Evolutionary conservation across 2,888 invertebrate genomes (phyloP).

Genomic region (Athrips mouffetella): DNA sequence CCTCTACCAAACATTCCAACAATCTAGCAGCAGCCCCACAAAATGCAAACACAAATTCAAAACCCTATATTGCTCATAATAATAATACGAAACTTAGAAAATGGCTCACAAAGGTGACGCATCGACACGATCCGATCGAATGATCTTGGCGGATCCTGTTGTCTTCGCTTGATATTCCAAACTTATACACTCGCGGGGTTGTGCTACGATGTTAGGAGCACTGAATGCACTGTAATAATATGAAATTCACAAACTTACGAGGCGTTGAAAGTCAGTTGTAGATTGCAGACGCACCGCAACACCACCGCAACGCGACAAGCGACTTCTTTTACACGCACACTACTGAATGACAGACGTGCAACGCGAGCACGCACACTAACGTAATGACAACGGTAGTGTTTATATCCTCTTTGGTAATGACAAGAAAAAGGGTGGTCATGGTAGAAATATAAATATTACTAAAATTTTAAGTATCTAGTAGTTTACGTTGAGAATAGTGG

Average conservation of each 20-base stretch:
- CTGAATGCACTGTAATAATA: constrained; percentile 55
- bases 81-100: constrained; percentile 59
- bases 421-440: too few relatives aligned
- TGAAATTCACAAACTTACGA: constrained; percentile 72
- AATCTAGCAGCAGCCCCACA: constrained; percentile 15
- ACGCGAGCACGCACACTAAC: constrained; percentile 28
- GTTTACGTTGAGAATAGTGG: too few relatives aligned
- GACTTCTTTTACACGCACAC: constrained; percentile 59
- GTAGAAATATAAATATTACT: too few relatives aligned
- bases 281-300: constrained; percentile 66
- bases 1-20: constrained; percentile 19
- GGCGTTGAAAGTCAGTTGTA: constrained; percentile 75
- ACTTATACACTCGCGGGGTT: constrained; percentile 31
- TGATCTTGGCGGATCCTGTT: constrained; percentile 51
- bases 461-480: too few relatives aligned
- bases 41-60: background rate
- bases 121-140: constrained; percentile 75
- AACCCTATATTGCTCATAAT: constrained; percentile 24
- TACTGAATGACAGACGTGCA: constrained; percentile 27
- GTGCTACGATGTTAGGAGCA: constrained; percentile 31
- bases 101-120: constrained; percentile 78
- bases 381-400: too few relatives aligned
- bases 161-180: constrained; percentile 23
- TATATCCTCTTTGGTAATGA: too few relatives aligned
- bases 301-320: constrained; percentile 73